These are phyloP conservation scores for Catharus ustulatus DNA, from an alignment of 2,797 vertebrate species.

Conservation along the genomic window DNA sequence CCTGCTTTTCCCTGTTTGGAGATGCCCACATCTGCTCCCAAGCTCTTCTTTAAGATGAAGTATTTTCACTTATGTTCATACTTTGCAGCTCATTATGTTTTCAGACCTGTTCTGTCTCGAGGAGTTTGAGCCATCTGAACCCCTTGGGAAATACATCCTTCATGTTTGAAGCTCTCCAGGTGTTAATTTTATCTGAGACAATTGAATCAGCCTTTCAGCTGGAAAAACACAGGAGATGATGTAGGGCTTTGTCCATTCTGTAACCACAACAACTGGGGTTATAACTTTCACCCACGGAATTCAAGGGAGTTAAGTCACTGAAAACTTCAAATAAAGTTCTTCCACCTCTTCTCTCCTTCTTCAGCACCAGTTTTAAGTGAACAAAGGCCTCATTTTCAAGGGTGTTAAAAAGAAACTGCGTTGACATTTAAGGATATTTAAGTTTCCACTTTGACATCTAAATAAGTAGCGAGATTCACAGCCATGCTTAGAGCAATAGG, in stretches of 20 bases:
- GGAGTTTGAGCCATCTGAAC: not conserved
- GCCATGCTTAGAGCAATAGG: not conserved
- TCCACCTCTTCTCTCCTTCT: not conserved
- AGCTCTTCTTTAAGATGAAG: not conserved
- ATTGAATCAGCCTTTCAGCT: not conserved
- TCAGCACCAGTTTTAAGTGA: not conserved
- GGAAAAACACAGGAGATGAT: not conserved
- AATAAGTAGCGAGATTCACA: not conserved
- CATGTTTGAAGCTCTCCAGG: not conserved
- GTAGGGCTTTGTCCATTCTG: not conserved
- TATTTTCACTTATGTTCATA: not conserved
- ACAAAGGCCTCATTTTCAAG: conserved; percentile 23
- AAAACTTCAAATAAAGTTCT: not conserved
- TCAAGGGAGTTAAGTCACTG: not conserved
- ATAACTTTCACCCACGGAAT: not conserved
- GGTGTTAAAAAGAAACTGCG: not conserved
- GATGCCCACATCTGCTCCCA: not conserved
- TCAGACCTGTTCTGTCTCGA: not conserved
- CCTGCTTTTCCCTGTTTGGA: not conserved
- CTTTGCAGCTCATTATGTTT: not conserved
- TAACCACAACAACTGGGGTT: not conserved
- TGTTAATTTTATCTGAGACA: not conserved
- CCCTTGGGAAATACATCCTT: not conserved
- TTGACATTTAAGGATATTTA: conserved; percentile 59
- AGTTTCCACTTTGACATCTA: conserved; percentile 41